phyloP scores from a whole-genome alignment of 2,888 invertebrate genomes.

The Notodonta ziczac region DNA sequence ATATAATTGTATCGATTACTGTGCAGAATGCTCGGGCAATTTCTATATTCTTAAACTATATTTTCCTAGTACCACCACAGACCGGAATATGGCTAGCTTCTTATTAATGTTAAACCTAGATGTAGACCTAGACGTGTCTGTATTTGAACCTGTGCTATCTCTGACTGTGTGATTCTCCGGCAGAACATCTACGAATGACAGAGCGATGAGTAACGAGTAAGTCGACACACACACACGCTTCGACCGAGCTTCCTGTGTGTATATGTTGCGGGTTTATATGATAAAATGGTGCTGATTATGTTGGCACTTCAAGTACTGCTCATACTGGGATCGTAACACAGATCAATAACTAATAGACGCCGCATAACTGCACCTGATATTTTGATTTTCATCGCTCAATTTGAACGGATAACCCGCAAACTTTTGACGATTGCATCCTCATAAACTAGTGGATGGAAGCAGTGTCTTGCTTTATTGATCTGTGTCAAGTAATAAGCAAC shows the following conservation, averaged over 20 bases:
- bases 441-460: too few relatives aligned
- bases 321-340: too few relatives aligned
- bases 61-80: constrained; percentile 22
- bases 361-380: too few relatives aligned
- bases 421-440: too few relatives aligned
- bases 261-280: too few relatives aligned
- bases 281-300: too few relatives aligned
- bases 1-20: not conserved
- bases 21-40: not conserved
- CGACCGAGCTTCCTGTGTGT: not conserved
- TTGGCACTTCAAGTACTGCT: too few relatives aligned
- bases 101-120: constrained; percentile 23
- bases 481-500: too few relatives aligned
- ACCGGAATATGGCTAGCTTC: constrained; percentile 22
- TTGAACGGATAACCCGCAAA: too few relatives aligned
- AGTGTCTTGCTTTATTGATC: too few relatives aligned
- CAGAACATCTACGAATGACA: constrained; percentile 75
- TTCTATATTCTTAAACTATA: not conserved
- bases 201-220: constrained; percentile 80
- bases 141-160: constrained; percentile 24
- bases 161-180: constrained; percentile 62
- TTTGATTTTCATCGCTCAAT: too few relatives aligned
- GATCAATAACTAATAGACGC: too few relatives aligned
- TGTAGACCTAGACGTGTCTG: constrained; percentile 10
- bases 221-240: constrained; percentile 43